Evolutionary conservation across 2,888 invertebrate species (phyloP).

Genomic region (Tenthredo mesomela): DNA sequence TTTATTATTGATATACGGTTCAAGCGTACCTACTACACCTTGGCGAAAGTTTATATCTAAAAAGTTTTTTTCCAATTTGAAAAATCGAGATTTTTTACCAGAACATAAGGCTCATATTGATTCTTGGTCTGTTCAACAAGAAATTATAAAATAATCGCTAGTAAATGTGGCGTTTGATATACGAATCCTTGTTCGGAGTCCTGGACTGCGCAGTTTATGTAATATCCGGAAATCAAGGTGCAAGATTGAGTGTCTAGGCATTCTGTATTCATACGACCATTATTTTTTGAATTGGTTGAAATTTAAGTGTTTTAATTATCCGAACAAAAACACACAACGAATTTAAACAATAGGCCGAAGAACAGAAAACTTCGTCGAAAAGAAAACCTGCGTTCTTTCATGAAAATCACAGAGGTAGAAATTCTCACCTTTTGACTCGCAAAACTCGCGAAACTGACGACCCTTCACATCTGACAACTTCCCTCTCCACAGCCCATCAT

Average conservation of each 20-base stretch:
- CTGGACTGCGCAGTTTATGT: neutral
- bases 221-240: neutral
- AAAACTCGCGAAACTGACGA: neutral
- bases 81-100: neutral
- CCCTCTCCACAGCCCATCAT: neutral
- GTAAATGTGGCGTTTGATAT: too few relatives aligned
- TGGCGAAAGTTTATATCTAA: neutral
- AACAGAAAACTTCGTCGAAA: neutral
- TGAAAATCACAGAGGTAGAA: neutral
- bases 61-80: neutral
- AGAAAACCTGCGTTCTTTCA: neutral
- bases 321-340: neutral
- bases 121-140: neutral
- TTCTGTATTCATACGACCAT: neutral
- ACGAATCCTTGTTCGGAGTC: too few relatives aligned
- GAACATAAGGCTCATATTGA: neutral
- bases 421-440: conserved; percentile 1
- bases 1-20: neutral
- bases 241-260: neutral
- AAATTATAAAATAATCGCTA: neutral
- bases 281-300: neutral
- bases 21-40: too few relatives aligned
- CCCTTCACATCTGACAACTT: neutral
- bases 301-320: neutral
- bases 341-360: neutral